These are phyloP conservation scores for Sinopyrophorus schimmeli DNA, from an alignment of 2,888 invertebrate genomes.

Conservation along the genomic window DNA sequence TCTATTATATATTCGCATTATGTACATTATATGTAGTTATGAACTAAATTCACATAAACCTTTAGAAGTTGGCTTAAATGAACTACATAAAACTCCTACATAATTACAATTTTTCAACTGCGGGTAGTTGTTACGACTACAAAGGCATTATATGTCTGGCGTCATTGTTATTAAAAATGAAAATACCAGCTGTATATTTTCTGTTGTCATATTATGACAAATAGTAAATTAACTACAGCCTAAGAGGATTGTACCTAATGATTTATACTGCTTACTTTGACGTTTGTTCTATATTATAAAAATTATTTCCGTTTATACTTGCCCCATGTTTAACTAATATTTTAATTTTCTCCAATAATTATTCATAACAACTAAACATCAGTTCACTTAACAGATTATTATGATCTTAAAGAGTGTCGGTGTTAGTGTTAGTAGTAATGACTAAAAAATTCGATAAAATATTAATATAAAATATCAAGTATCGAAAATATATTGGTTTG, in stretches of 20 bases:
- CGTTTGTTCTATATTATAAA: conserved; percentile 24
- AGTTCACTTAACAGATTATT: too few species aligned
- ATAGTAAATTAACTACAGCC: conserved; percentile 32
- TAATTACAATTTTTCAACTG: conserved; percentile 28
- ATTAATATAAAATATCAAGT: too few species aligned
- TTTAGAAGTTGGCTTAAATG: too few species aligned
- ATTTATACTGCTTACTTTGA: conserved; percentile 22
- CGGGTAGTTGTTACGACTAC: conserved; percentile 10
- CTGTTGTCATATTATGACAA: conserved; percentile 31
- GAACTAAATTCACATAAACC: too few species aligned
- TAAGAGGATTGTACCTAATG: conserved; percentile 29
- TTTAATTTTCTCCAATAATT: conserved; percentile 1
- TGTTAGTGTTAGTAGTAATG: too few species aligned
- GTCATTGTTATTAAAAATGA: conserved; percentile 29
- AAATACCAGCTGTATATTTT: conserved; percentile 29
- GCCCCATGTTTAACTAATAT: background rate
- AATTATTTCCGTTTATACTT: conserved; percentile 4
- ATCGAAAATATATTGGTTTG: too few species aligned
- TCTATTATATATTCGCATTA: too few species aligned
- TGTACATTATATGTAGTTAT: too few species aligned
- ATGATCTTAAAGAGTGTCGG: too few species aligned
- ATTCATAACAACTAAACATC: too few species aligned
- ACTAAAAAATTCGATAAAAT: too few species aligned
- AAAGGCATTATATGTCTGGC: conserved; percentile 20
- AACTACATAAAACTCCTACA: conserved; percentile 24